Percentiles rank a stretch among this genome's conserved stretches.
phyloP scores from a whole-genome alignment of 2,113 vertebrate species.

The Petroica traversi region DNA sequence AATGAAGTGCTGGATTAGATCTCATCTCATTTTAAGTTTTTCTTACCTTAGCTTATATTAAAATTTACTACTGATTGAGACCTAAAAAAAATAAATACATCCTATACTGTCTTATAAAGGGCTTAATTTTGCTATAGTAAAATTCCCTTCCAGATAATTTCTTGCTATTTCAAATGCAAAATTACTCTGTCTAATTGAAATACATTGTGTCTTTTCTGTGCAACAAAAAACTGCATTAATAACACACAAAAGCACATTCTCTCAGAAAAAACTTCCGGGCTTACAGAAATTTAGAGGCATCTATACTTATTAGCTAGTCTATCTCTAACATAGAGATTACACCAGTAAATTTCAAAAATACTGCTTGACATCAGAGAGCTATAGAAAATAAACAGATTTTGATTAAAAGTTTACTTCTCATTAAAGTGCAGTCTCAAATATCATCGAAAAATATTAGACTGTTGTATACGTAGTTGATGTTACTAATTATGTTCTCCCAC shows the following conservation, averaged over 20 bases:
- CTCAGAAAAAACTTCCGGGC: not conserved
- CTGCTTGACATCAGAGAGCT: not conserved
- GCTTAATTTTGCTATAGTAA: not conserved
- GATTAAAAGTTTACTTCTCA: not conserved
- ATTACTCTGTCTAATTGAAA: not conserved
- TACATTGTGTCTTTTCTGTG: not conserved
- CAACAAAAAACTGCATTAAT: not conserved
- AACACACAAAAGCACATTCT: not conserved
- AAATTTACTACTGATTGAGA: slow-evolving; percentile 1
- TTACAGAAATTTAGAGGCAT: not conserved
- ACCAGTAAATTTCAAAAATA: not conserved
- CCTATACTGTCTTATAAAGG: not conserved
- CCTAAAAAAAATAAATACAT: not conserved
- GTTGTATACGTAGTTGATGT: not conserved
- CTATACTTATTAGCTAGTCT: not conserved
- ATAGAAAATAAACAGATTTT: not conserved
- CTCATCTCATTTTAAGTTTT: not conserved
- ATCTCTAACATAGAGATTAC: not conserved
- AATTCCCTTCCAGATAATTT: not conserved
- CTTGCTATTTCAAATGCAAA: not conserved
- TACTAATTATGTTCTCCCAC: not conserved
- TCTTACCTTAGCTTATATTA: not conserved
- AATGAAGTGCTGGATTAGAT: not conserved
- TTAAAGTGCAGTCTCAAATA: not conserved
- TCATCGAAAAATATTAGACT: not conserved